Conservation (phyloP, 1,140 invertebrate genomes). For the Zophobas atratus region DNA sequence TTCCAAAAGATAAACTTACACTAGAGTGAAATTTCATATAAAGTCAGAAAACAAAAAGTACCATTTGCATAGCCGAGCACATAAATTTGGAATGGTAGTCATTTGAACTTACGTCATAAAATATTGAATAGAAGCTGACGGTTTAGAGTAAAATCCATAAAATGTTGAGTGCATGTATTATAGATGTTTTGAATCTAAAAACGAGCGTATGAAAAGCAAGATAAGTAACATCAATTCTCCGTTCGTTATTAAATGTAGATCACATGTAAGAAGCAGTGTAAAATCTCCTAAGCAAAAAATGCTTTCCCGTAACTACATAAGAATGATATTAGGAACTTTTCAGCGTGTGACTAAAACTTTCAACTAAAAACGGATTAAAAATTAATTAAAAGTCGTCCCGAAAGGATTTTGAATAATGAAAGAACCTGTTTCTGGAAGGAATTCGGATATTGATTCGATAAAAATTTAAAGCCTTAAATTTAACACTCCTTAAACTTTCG, state of each 20-base stretch:
- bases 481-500: conserved; percentile 14
- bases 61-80: neutral
- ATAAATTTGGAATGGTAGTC: conserved; percentile 6
- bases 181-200: conserved; percentile 19
- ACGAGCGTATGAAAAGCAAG: conserved; percentile 9
- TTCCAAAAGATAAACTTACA: neutral
- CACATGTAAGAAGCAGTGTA: neutral
- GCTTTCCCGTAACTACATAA: conserved; percentile 8
- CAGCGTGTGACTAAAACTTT: conserved; percentile 3
- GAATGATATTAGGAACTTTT: conserved; percentile 13
- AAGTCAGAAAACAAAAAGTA: neutral
- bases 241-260: neutral
- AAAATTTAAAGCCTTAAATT: conserved; percentile 16
- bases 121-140: conserved; percentile 9
- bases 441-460: conserved; percentile 11
- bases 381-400: conserved; percentile 1
- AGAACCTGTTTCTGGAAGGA: neutral
- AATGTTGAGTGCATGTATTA: conserved; percentile 12
- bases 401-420: conserved; percentile 9
- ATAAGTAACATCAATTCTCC: conserved; percentile 8
- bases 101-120: conserved; percentile 14
- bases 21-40: neutral
- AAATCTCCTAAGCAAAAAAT: neutral
- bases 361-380: conserved; percentile 26
- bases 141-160: conserved; percentile 19